A percentile compares a stretch with the other conserved stretches of the same genome.
phyloP scores from a whole-genome alignment of 2,888 invertebrate genomes.

The Heliconius sara region DNA sequence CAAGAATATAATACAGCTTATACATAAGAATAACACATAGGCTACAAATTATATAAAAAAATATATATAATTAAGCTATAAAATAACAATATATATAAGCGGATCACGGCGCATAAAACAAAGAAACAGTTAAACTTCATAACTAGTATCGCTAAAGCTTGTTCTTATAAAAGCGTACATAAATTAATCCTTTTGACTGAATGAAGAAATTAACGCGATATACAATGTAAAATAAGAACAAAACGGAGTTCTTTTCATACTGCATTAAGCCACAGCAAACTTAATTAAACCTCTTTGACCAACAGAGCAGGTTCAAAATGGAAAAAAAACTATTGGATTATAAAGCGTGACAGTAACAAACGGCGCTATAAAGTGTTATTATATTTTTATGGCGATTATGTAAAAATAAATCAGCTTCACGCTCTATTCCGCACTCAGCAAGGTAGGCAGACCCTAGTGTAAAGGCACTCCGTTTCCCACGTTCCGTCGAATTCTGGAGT shows the following conservation, averaged over 20 bases:
- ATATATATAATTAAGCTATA: too few species aligned
- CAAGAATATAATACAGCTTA: too few species aligned
- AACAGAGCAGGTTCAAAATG: constrained; percentile 1
- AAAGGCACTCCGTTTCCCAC: too few species aligned
- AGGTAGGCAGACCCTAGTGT: too few species aligned
- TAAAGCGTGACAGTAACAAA: constrained; percentile 7
- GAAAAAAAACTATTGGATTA: neutral
- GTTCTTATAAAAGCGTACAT: neutral
- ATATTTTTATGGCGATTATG: neutral
- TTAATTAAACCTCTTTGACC: constrained; percentile 9
- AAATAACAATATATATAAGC: too few species aligned
- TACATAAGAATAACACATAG: too few species aligned
- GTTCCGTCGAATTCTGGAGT: too few species aligned
- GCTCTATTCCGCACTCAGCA: too few species aligned
- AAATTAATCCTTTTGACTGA: constrained; percentile 2
- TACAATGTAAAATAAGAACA: constrained; percentile 5
- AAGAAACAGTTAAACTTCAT: too few species aligned
- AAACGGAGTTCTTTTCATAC: constrained; percentile 2
- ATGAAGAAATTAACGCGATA: constrained; percentile 2
- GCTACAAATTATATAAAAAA: too few species aligned
- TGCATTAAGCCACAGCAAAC: constrained; percentile 12
- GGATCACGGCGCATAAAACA: too few species aligned
- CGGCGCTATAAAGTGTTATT: neutral
- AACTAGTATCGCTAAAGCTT: neutral
- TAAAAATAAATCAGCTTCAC: neutral